phyloP scores from a whole-genome alignment of 2,888 invertebrate species.

The Agonopterix subpropinquella region DNA sequence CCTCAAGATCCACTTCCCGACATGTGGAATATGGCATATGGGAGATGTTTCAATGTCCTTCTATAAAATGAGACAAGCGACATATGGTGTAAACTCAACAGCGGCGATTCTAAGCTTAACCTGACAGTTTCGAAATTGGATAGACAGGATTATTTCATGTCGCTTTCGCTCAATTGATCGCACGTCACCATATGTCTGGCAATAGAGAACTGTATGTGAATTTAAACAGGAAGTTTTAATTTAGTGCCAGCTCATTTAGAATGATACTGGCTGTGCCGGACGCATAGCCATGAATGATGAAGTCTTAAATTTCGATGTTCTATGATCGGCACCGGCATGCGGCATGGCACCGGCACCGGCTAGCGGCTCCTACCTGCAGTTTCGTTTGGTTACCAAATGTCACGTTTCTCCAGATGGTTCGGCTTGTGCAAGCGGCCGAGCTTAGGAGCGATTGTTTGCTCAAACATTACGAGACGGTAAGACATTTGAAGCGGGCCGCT shows the following conservation, averaged over 20 bases:
- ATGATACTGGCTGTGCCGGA: slow-evolving; percentile 56
- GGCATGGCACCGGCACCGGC: slow-evolving; percentile 6
- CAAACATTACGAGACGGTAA: slow-evolving; percentile 73
- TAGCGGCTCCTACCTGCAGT: slow-evolving; percentile 36
- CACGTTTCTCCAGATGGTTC: slow-evolving; percentile 70
- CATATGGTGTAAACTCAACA: slow-evolving; percentile 48
- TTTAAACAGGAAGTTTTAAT: slow-evolving; percentile 71
- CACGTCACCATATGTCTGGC: slow-evolving; percentile 59
- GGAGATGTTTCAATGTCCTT: slow-evolving; percentile 16
- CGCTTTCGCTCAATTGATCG: slow-evolving; percentile 69
- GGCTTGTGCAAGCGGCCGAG: slow-evolving; percentile 62
- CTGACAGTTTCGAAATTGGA: slow-evolving; percentile 57
- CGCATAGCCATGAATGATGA: slow-evolving; percentile 51
- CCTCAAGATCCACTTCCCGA: slow-evolving; percentile 17
- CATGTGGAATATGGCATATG: slow-evolving; percentile 46
- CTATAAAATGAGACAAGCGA: slow-evolving; percentile 34
- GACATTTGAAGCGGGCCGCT: slow-evolving; percentile 72
- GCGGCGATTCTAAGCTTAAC: slow-evolving; percentile 36
- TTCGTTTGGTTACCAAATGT: slow-evolving; percentile 54
- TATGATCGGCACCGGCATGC: slow-evolving; percentile 12
- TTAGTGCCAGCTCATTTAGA: slow-evolving; percentile 70
- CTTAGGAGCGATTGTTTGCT: slow-evolving; percentile 59
- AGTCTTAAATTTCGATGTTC: slow-evolving; percentile 40
- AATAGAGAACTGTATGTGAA: slow-evolving; percentile 58
- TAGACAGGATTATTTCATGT: slow-evolving; percentile 50